These are phyloP conservation scores for Drosophila sp. DNA, from an alignment of 1,140 invertebrate species.

Conservation along the genomic window DNA sequence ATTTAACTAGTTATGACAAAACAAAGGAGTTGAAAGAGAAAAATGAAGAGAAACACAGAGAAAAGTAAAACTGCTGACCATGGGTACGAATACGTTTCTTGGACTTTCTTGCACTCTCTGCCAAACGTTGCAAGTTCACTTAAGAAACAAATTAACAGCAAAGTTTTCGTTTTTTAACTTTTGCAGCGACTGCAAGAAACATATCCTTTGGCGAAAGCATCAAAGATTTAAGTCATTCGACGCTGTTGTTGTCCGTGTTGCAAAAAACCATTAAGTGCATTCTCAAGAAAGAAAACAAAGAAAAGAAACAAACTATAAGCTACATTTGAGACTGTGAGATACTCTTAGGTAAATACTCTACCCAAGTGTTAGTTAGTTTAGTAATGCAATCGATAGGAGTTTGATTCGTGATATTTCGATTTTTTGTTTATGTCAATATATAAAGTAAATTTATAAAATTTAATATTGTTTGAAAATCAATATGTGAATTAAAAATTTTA, in stretches of 20 bases:
- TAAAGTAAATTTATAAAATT: too few relatives aligned
- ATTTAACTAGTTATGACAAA: slow-evolving; percentile 44
- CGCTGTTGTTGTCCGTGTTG: slow-evolving; percentile 29
- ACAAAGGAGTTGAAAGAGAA: slow-evolving; percentile 1
- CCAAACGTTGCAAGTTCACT: slow-evolving; percentile 1
- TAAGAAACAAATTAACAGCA: slow-evolving; percentile 39
- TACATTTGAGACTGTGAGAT: slow-evolving; percentile 4
- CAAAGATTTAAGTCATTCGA: slow-evolving; percentile 23
- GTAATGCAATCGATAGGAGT: too few relatives aligned
- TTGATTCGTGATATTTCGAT: too few relatives aligned
- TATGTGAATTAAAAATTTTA: too few relatives aligned
- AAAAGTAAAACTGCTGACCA: neutral
- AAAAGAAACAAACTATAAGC: slow-evolving; percentile 23
- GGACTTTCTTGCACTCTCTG: neutral
- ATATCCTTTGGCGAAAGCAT: slow-evolving; percentile 29
- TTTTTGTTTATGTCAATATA: too few relatives aligned
- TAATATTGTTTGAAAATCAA: too few relatives aligned
- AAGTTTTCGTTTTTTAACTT: slow-evolving; percentile 27
- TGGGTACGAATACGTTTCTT: neutral
- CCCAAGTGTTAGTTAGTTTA: too few relatives aligned
- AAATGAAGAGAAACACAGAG: neutral
- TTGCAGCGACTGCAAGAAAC: slow-evolving; percentile 5
- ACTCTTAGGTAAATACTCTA: slow-evolving; percentile 1
- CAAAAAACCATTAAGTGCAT: slow-evolving; percentile 53
- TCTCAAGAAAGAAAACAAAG: neutral